Conservation (phyloP, 2,888 invertebrate genomes). For the Polymixis flavicincta region DNA sequence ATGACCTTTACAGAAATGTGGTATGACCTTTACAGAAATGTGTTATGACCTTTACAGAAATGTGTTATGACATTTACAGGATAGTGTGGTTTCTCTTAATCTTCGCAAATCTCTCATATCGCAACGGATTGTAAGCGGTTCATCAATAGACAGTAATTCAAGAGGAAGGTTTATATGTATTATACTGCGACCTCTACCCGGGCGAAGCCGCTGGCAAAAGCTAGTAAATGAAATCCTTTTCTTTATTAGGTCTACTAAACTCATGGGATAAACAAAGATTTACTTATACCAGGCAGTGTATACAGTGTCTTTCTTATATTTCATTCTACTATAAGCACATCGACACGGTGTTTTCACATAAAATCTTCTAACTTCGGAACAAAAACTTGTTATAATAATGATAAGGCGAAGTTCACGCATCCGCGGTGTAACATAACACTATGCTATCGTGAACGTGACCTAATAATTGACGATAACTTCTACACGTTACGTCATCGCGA, state of each 20-base stretch:
- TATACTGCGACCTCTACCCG: too few species aligned
- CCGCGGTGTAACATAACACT: constrained; percentile 43
- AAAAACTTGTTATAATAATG: constrained; percentile 48
- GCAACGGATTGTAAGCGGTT: too few species aligned
- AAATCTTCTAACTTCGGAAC: constrained; percentile 28
- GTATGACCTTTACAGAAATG: too few species aligned
- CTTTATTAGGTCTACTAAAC: neutral
- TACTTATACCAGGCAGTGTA: neutral
- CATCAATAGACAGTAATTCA: too few species aligned
- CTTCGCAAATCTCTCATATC: too few species aligned
- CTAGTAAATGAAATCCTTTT: neutral
- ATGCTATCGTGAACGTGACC: constrained; percentile 54
- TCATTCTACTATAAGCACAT: neutral
- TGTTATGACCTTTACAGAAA: too few species aligned
- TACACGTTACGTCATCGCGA: constrained; percentile 45
- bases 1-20: too few species aligned
- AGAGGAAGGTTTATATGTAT: too few species aligned
- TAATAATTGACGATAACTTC: constrained; percentile 42
- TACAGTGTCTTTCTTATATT: too few species aligned
- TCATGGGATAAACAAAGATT: neutral
- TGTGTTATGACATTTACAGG: too few species aligned
- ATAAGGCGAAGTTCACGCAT: constrained; percentile 57
- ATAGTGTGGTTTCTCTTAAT: neutral
- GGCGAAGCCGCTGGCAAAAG: too few species aligned
- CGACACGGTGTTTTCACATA: constrained; percentile 22